phyloP scores from a whole-genome alignment of 2,797 vertebrate species.

The Neopelma chrysocephalum region DNA sequence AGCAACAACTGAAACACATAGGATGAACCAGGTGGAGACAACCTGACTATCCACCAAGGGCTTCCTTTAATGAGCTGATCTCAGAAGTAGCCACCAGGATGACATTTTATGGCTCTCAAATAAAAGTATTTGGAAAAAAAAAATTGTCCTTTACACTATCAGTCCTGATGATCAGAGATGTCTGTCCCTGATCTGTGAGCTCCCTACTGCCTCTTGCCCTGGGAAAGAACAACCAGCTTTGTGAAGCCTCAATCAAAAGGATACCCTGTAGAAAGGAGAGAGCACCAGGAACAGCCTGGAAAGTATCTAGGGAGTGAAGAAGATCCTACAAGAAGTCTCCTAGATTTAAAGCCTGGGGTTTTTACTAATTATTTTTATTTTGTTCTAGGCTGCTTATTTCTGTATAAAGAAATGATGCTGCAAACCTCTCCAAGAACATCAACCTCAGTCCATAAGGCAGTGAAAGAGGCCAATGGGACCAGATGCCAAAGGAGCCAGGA shows the following conservation, averaged over 20 bases:
- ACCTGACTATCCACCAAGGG: background rate
- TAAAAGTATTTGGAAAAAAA: background rate
- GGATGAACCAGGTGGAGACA: background rate
- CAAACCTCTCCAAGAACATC: background rate
- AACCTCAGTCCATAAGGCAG: background rate
- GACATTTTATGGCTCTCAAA: background rate
- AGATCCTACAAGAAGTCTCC: background rate
- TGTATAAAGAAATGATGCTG: background rate
- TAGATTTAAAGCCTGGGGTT: background rate
- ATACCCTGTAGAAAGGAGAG: background rate
- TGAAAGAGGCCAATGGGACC: conserved; percentile 2
- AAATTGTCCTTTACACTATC: background rate
- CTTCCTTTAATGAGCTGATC: background rate
- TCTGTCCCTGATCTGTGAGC: background rate
- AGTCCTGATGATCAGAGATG: background rate
- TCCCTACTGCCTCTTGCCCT: background rate
- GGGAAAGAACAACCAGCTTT: background rate
- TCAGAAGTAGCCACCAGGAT: background rate
- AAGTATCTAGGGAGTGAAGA: background rate
- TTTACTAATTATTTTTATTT: background rate
- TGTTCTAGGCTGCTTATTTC: background rate
- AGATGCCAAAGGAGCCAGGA: background rate
- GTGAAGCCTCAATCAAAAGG: background rate
- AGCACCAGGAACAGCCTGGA: background rate
- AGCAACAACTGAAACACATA: background rate